phyloP scores from a whole-genome alignment of 1,140 invertebrate genomes.

The Atta cephalotes region DNA sequence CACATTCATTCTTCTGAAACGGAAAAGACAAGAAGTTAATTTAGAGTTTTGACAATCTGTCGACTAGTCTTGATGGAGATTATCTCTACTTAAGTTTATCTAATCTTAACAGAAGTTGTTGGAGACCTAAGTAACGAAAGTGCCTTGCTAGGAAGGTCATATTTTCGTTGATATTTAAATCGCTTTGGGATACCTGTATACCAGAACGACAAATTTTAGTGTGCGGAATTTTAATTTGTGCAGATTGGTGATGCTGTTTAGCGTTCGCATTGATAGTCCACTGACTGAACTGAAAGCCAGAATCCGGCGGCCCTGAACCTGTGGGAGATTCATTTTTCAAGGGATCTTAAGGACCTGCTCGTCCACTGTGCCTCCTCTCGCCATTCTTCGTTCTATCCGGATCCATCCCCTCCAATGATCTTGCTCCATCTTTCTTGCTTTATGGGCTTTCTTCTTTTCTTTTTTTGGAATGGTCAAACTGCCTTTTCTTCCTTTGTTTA shows the following conservation, averaged over 20 bases:
- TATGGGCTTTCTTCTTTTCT: not conserved
- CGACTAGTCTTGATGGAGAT: not conserved
- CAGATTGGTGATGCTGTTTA: conserved; percentile 71
- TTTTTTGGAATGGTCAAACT: conserved; percentile 53
- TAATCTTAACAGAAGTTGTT: not conserved
- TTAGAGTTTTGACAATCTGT: conserved; percentile 31
- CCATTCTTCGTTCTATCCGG: conserved; percentile 1
- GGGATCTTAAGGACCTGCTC: conserved; percentile 79
- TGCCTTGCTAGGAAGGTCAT: conserved; percentile 38
- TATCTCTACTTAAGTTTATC: conserved; percentile 36
- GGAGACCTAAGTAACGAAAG: conserved; percentile 8
- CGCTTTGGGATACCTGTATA: conserved; percentile 32
- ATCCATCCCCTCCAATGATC: conserved; percentile 25
- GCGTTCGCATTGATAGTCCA: not conserved
- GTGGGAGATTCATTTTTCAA: conserved; percentile 80
- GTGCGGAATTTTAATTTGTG: conserved; percentile 69
- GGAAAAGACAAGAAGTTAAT: conserved; percentile 12
- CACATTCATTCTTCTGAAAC: not conserved
- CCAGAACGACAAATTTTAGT: conserved; percentile 59
- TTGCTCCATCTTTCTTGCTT: conserved; percentile 22
- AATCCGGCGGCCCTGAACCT: conserved; percentile 69
- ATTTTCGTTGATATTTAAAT: conserved; percentile 55
- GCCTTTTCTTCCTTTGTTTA: conserved; percentile 20
- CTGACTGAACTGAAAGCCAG: conserved; percentile 20
- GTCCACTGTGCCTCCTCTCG: conserved; percentile 60